A percentile compares a stretch with the other conserved stretches of the same genome.
phyloP scores from a whole-genome alignment of 2,113 vertebrate genomes.

The Elaphurus davidianus region DNA sequence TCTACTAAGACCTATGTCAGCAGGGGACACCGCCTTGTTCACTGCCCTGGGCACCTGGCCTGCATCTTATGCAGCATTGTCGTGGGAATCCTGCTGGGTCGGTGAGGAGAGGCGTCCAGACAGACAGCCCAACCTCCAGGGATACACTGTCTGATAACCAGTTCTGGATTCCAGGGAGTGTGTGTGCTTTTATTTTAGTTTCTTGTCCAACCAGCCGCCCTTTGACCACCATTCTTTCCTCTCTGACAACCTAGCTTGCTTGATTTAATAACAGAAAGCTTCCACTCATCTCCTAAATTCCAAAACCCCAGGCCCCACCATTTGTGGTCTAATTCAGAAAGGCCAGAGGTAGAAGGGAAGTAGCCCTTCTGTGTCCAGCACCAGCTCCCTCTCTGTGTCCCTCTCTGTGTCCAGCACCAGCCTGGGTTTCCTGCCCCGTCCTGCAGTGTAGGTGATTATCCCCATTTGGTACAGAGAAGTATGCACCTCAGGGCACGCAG shows the following conservation, averaged over 20 bases:
- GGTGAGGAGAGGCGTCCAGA: background rate
- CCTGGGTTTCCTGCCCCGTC: background rate
- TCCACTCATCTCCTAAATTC: background rate
- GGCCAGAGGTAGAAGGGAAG: background rate
- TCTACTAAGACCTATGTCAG: background rate
- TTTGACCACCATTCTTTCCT: background rate
- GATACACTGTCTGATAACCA: fast-evolving
- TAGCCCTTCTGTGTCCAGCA: background rate
- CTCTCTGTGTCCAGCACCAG: background rate
- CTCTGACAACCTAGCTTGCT: background rate
- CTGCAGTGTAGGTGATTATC: no score
- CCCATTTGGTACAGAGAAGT: background rate
- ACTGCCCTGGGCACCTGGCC: background rate
- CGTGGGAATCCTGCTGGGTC: background rate
- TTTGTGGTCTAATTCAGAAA: background rate
- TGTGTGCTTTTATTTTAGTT: background rate
- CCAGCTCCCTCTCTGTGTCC: background rate
- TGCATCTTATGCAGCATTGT: background rate
- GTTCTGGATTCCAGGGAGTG: background rate
- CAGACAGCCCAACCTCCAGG: background rate
- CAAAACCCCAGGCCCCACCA: background rate
- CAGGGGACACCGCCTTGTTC: background rate
- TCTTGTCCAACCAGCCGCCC: background rate
- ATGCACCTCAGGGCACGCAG: background rate
- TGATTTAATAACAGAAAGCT: background rate